Evolutionary conservation across 1,140 invertebrate species (phyloP).

Genomic region (Bathynomus jamesi): DNA sequence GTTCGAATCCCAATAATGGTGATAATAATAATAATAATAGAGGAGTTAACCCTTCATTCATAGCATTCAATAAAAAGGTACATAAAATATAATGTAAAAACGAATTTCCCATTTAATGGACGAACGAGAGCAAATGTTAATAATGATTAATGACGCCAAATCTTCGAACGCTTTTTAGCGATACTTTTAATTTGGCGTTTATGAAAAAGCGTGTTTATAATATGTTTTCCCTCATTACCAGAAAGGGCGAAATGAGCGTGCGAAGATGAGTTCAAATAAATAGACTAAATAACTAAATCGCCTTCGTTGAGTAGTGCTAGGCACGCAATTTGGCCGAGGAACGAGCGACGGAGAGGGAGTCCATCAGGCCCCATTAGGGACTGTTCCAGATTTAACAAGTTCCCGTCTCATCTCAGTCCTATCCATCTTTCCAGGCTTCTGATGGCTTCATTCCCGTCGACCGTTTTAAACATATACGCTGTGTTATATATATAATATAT

Average conservation of each 20-base stretch:
- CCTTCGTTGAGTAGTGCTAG: not conserved
- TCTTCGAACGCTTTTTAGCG: too few relatives aligned
- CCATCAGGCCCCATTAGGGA: not conserved
- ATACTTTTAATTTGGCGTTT: too few relatives aligned
- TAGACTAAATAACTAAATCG: not conserved
- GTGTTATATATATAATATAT: too few relatives aligned
- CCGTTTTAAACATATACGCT: too few relatives aligned
- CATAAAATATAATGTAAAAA: too few relatives aligned
- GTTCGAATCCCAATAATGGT: too few relatives aligned
- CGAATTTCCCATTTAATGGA: too few relatives aligned
- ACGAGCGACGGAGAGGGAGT: not conserved
- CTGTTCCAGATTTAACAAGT: not conserved
- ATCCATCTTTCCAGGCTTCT: not conserved
- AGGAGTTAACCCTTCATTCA: too few relatives aligned
- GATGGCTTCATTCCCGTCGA: not conserved
- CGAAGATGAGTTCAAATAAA: not conserved
- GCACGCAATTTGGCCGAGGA: not conserved
- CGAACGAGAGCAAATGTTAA: too few relatives aligned
- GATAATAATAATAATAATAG: too few relatives aligned
- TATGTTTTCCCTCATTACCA: not conserved
- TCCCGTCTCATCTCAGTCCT: not conserved
- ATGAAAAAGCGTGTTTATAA: not conserved
- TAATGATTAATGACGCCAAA: too few relatives aligned
- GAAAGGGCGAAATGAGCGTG: not conserved
- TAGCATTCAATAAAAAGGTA: too few relatives aligned